These are phyloP conservation scores for Cataglyphis hispanica DNA, from an alignment of 1,140 invertebrate species.

Conservation along the genomic window DNA sequence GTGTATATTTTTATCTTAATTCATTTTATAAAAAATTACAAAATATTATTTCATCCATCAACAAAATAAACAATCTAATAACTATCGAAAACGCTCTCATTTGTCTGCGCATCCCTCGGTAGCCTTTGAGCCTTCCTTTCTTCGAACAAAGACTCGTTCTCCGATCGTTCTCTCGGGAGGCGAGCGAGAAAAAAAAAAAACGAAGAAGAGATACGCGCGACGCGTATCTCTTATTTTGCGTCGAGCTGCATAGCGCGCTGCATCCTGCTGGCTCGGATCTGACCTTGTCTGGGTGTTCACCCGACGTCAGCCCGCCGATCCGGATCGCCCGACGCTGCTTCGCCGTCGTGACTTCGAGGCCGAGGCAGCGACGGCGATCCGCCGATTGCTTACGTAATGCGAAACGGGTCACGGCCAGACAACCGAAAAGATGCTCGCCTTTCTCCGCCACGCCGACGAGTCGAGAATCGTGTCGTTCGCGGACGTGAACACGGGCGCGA, in stretches of 20 bases:
- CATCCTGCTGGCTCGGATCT: constrained; percentile 71
- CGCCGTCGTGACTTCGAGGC: constrained; percentile 50
- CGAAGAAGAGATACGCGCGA: background rate
- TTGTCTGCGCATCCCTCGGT: constrained; percentile 5
- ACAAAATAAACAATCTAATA: background rate
- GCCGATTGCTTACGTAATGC: constrained; percentile 76
- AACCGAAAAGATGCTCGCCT: constrained; percentile 74
- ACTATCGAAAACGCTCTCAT: background rate
- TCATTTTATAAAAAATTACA: background rate
- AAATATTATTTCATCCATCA: background rate
- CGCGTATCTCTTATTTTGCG: constrained; percentile 56
- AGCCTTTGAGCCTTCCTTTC: constrained; percentile 15
- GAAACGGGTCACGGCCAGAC: constrained; percentile 82
- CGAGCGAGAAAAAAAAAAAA: constrained; percentile 2
- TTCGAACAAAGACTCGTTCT: constrained; percentile 54
- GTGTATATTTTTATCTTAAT: constrained; percentile 51
- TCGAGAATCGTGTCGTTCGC: constrained; percentile 19
- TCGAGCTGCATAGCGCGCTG: constrained; percentile 59
- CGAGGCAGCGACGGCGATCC: constrained; percentile 42
- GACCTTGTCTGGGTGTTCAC: constrained; percentile 80
- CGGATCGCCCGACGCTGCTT: constrained; percentile 35
- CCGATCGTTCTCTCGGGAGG: background rate
- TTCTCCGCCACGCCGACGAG: constrained; percentile 58
- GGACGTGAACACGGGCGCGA: background rate
- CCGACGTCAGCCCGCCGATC: constrained; percentile 50